phyloP scores from a whole-genome alignment of 2,113 vertebrate genomes.

The Turdus rufiventris region DNA sequence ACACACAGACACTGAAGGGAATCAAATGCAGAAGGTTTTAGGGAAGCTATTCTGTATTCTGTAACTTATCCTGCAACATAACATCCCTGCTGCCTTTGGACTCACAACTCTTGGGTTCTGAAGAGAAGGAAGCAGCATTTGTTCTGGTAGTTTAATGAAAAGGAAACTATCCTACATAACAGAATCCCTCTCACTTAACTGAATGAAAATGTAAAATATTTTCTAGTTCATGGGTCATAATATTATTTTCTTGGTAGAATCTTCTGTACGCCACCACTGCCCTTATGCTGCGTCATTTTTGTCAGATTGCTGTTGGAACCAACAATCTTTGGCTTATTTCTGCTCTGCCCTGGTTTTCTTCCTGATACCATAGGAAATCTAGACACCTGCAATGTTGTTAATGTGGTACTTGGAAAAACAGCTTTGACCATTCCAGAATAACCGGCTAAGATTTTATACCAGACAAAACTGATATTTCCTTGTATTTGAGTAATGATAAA shows the following conservation, averaged over 20 bases:
- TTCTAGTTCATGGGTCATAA: not conserved
- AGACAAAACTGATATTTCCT: not conserved
- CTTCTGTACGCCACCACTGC: not conserved
- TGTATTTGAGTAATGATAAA: slow-evolving; percentile 25
- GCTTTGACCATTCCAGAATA: slow-evolving; percentile 28
- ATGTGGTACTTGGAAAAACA: slow-evolving; percentile 45
- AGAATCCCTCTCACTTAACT: not conserved
- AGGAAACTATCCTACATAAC: not conserved
- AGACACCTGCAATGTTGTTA: not conserved
- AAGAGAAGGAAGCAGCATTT: not conserved
- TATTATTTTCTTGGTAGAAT: not conserved
- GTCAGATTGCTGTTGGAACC: not conserved
- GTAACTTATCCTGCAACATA: not conserved
- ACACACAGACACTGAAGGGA: not conserved
- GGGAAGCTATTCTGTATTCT: not conserved
- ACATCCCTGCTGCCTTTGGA: not conserved
- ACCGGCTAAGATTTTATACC: slow-evolving; percentile 38
- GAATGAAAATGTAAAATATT: not conserved
- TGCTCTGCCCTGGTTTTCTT: slow-evolving; percentile 4
- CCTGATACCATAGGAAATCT: not conserved
- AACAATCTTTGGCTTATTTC: not conserved
- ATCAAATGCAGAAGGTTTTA: not conserved
- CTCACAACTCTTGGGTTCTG: not conserved
- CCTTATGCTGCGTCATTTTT: not conserved
- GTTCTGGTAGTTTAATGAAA: not conserved